These are phyloP conservation scores for Cinclus cinclus DNA, from an alignment of 2,113 vertebrate genomes.

Conservation along the genomic window DNA sequence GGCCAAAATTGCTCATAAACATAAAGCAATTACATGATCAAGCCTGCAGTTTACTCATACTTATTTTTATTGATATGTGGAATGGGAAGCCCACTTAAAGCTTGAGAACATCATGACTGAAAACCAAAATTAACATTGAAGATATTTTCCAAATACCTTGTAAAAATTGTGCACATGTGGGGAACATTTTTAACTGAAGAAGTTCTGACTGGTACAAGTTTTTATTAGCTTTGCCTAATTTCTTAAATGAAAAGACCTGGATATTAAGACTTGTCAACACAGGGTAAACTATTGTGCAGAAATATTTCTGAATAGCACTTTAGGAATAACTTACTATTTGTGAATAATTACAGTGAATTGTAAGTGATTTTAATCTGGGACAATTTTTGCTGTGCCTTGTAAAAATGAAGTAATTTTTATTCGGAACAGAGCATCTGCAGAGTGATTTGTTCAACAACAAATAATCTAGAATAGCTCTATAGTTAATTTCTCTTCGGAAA, in stretches of 20 bases:
- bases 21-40: background rate
- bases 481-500: background rate
- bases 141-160: background rate
- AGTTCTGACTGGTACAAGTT: background rate
- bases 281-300: background rate
- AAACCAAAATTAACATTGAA: background rate
- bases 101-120: background rate
- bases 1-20: background rate
- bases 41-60: background rate
- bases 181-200: background rate
- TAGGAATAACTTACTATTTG: background rate
- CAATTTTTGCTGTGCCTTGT: background rate
- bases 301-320: background rate
- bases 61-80: background rate
- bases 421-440: background rate
- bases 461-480: background rate
- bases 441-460: background rate
- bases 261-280: background rate
- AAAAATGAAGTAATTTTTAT: background rate
- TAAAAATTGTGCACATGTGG: background rate
- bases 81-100: background rate
- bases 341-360: background rate
- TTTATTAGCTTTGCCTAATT: background rate
- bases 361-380: background rate
- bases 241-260: background rate